These are phyloP conservation scores for Nomia melanderi DNA, from an alignment of 1,140 invertebrate species.

Conservation along the genomic window DNA sequence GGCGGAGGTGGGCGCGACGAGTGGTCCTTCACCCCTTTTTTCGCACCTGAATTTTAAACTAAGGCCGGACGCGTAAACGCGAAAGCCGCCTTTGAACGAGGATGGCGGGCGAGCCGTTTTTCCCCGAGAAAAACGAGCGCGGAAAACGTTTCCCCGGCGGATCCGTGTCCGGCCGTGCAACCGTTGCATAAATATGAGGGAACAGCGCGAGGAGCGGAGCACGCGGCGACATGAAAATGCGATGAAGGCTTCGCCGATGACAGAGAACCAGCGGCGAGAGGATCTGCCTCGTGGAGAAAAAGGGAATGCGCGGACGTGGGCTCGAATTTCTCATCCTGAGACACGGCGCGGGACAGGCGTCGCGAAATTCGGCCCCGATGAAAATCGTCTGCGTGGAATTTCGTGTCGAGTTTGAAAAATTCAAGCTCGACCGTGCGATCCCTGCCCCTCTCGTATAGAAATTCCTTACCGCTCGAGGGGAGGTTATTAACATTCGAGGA, in stretches of 20 bases:
- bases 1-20: too few species aligned
- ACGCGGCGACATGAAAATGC: constrained; percentile 67
- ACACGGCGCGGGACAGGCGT: not conserved
- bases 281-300: constrained; percentile 8
- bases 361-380: constrained; percentile 12
- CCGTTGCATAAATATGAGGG: constrained; percentile 69
- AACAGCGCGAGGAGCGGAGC: constrained; percentile 42
- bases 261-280: constrained; percentile 25
- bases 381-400: constrained; percentile 13
- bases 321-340: constrained; percentile 24
- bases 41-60: constrained; percentile 58
- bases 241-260: constrained; percentile 64
- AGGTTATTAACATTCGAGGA: not conserved
- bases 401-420: not conserved
- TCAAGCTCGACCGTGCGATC: not conserved
- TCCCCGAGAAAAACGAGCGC: constrained; percentile 48
- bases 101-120: constrained; percentile 44
- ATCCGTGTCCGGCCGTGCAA: constrained; percentile 64
- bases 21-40: constrained; percentile 37
- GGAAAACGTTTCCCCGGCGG: constrained; percentile 61
- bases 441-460: not conserved
- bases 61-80: constrained; percentile 46
- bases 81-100: constrained; percentile 49
- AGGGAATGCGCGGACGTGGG: constrained; percentile 11
- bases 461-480: not conserved